phyloP scores from a whole-genome alignment of 30 jellyfish, hydroid and myxozoan genomes.

The Haliclystus octoradiatus region DNA sequence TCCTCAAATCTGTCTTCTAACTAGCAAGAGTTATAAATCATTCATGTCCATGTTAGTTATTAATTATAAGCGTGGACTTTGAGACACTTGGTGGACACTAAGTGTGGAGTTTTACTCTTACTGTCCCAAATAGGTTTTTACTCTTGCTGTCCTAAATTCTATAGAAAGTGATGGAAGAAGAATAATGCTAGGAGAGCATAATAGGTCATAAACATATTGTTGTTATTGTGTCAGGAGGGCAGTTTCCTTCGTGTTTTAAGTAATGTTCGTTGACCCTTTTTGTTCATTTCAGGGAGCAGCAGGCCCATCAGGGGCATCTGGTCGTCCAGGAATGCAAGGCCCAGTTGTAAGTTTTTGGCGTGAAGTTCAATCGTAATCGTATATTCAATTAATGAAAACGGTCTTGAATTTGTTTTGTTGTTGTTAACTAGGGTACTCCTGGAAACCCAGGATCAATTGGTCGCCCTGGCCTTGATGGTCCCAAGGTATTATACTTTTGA shows the following conservation, averaged over 20 bases:
- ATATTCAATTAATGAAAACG: not conserved
- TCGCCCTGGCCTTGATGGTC: slow-evolving; percentile 6
- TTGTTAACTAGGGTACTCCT: slow-evolving; percentile 11
- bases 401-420: not conserved
- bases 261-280: not conserved
- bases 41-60: not conserved
- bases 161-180: no score
- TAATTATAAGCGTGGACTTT: not conserved
- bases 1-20: no score
- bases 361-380: not conserved
- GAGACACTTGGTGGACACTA: no score
- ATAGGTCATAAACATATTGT: no score
- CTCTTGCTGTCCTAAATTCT: no score
- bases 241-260: no score
- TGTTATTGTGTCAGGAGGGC: no score
- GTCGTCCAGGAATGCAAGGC: not conserved
- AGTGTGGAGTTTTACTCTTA: no score
- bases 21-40: no score
- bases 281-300: not conserved
- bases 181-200: no score
- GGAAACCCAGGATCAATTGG: slow-evolving; percentile 21
- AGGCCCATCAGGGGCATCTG: not conserved
- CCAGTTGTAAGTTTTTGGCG: not conserved
- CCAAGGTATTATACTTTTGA: not conserved
- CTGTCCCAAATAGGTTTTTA: no score